These are phyloP conservation scores for Drosophila multiciliata DNA, from an alignment of 2,888 invertebrate species.

Conservation along the genomic window DNA sequence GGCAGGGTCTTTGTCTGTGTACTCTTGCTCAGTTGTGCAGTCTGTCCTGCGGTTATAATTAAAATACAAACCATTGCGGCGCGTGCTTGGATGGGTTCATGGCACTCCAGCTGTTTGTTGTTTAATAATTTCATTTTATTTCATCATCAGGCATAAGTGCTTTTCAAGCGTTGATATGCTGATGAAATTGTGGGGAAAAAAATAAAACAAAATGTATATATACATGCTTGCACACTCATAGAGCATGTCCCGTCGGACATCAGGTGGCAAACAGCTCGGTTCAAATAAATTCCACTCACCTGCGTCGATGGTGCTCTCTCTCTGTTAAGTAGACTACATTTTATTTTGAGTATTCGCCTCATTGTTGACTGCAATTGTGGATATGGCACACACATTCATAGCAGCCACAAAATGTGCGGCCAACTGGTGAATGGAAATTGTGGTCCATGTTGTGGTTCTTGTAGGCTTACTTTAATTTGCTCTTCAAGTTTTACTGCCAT, in stretches of 20 bases:
- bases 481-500: constrained; percentile 6
- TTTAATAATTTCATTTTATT: constrained; percentile 27
- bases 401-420: neutral
- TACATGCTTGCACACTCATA: neutral
- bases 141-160: constrained; percentile 10
- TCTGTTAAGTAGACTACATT: constrained; percentile 5
- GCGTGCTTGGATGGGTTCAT: constrained; percentile 1
- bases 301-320: neutral
- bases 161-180: constrained; percentile 7
- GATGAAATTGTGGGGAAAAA: constrained; percentile 38
- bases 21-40: constrained; percentile 17
- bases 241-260: neutral
- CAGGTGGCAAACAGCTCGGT: neutral
- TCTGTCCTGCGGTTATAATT: constrained; percentile 64
- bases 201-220: constrained; percentile 33
- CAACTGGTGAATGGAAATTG: constrained; percentile 7
- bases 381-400: neutral
- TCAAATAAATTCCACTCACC: neutral
- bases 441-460: neutral
- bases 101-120: constrained; percentile 15
- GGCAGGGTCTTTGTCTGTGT: constrained; percentile 12
- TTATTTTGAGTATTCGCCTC: constrained; percentile 3
- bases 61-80: constrained; percentile 46
- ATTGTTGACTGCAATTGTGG: constrained; percentile 10
- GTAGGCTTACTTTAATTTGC: constrained; percentile 19